Conservation (phyloP, 1,140 invertebrate genomes). For the Chironomus tepperi region DNA sequence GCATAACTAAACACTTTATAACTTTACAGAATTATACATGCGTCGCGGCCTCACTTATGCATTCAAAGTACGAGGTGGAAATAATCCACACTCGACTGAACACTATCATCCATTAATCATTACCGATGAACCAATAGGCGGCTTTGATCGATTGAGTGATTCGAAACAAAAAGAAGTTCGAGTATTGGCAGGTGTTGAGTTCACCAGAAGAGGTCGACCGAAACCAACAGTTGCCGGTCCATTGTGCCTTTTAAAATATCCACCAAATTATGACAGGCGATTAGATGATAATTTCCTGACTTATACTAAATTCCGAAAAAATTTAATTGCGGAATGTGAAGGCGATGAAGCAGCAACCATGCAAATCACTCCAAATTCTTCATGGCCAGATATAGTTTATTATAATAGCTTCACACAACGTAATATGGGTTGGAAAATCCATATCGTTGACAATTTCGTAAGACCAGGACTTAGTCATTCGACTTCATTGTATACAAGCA, state of each 20-base stretch:
- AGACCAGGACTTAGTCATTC: not conserved
- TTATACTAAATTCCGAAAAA: constrained; percentile 77
- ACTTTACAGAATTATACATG: constrained; percentile 57
- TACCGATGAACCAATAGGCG: constrained; percentile 75
- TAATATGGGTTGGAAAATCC: constrained; percentile 87
- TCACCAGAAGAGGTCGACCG: constrained; percentile 66
- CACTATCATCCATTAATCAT: constrained; percentile 90
- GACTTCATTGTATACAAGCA: not conserved
- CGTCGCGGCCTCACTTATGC: constrained; percentile 75
- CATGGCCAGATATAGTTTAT: constrained; percentile 88
- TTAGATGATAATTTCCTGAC: constrained; percentile 67
- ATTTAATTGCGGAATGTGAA: constrained; percentile 58
- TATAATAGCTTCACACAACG: constrained; percentile 87
- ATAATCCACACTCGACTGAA: constrained; percentile 78
- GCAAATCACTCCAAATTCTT: constrained; percentile 75
- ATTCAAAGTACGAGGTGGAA: constrained; percentile 74
- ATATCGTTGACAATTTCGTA: constrained; percentile 63
- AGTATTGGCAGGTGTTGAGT: constrained; percentile 79
- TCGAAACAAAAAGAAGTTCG: constrained; percentile 60
- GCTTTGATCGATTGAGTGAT: constrained; percentile 64
- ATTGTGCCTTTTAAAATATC: constrained; percentile 63
- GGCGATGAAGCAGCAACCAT: constrained; percentile 60
- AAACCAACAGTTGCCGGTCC: constrained; percentile 72
- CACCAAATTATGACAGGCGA: constrained; percentile 55
- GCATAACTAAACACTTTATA: no score